Evolutionary conservation across 1,140 invertebrate species (phyloP).

Genomic region (Kradibia gibbosae): DNA sequence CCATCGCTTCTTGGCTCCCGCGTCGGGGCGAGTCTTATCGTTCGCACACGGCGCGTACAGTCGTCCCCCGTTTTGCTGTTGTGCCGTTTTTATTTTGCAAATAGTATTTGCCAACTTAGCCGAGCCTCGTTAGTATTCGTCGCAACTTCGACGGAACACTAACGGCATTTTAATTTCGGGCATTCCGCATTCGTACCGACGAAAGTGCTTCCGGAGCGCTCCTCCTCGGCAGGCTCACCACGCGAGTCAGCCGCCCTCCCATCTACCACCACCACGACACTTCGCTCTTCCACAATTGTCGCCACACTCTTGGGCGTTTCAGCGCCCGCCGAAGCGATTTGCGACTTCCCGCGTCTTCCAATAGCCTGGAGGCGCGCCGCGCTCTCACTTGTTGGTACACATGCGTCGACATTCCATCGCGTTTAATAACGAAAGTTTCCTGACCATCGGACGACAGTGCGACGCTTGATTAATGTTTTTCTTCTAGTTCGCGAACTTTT

Average conservation of each 20-base stretch:
- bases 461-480: constrained; percentile 17
- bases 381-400: constrained; percentile 7
- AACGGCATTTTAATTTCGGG: constrained; percentile 60
- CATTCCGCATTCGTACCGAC: constrained; percentile 50
- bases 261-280: neutral
- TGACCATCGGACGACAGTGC: neutral
- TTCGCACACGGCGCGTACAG: neutral
- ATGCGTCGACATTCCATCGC: constrained; percentile 1
- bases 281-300: too few species aligned
- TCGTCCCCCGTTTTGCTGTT: neutral
- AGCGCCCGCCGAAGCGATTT: neutral
- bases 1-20: constrained; percentile 5
- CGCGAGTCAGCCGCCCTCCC: neutral
- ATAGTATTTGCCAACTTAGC: constrained; percentile 51
- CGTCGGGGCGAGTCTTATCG: constrained; percentile 46
- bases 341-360: constrained; percentile 2
- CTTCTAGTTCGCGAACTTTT: neutral
- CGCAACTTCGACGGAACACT: constrained; percentile 42
- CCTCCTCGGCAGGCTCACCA: neutral
- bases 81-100: constrained; percentile 53
- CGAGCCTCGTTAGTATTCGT: constrained; percentile 58
- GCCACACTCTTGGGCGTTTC: neutral
- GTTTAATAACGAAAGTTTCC: constrained; percentile 45
- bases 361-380: neutral
- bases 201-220: constrained; percentile 46